A percentile compares a stretch with the other conserved stretches of the same genome.
Evolutionary conservation across 2,113 vertebrate genomes (phyloP).

Genomic region (Accipiter cooperii): DNA sequence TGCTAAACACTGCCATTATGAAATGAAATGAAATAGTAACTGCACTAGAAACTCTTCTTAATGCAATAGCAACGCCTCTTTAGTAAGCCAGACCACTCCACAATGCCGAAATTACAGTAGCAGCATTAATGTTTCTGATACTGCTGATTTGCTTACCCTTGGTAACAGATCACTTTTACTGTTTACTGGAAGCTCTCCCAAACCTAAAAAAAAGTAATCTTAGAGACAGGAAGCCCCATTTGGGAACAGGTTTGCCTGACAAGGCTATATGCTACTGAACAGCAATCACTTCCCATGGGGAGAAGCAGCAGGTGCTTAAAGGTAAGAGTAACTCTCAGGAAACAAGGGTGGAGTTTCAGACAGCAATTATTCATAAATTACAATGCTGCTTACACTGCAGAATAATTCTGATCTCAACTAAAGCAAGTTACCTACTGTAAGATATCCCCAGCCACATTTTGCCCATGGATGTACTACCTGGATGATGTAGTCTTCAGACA

Average conservation of each 20-base stretch:
- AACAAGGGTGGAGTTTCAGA: slow-evolving; percentile 1
- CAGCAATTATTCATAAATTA: not conserved
- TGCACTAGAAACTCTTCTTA: not conserved
- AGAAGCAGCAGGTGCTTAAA: not conserved
- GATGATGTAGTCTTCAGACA: not conserved
- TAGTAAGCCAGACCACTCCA: not conserved
- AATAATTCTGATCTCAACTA: not conserved
- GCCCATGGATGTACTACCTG: not conserved
- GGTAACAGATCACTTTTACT: not conserved
- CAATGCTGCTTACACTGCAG: not conserved
- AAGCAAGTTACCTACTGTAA: not conserved
- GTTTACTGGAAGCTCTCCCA: not conserved
- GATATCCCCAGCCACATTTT: not conserved
- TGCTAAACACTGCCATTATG: not conserved
- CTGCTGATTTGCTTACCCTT: not conserved
- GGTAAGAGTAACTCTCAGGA: not conserved
- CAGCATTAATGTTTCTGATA: not conserved
- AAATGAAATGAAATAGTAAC: not conserved
- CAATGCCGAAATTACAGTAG: not conserved
- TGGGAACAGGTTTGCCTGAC: slow-evolving; percentile 11
- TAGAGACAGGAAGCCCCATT: not conserved
- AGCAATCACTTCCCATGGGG: not conserved
- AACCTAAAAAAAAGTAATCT: not conserved
- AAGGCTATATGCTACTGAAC: not conserved
- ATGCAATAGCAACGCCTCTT: not conserved